Evolutionary conservation across 2,888 invertebrate genomes (phyloP).

Genomic region (Dioctria rufipes): DNA sequence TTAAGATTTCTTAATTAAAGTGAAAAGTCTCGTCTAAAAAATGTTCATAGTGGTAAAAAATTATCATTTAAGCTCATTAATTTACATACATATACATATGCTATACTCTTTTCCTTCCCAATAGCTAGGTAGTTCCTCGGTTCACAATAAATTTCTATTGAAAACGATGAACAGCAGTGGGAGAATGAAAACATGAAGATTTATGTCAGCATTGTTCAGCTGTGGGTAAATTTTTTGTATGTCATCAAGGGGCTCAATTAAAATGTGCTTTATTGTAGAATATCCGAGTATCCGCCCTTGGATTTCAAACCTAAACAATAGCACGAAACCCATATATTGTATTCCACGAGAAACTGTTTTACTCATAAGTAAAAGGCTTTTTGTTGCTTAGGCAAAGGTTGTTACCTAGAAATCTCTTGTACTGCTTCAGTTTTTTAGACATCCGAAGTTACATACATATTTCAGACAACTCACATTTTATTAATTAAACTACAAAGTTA

Average conservation of each 20-base stretch:
- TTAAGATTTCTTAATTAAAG: no score
- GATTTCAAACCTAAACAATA: background rate
- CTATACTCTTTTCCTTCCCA: no score
- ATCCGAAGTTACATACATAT: background rate
- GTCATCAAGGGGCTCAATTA: background rate
- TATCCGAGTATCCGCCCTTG: background rate
- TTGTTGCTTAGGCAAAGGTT: background rate
- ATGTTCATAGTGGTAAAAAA: no score
- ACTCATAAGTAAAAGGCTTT: background rate
- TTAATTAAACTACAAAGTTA: slow-evolving; percentile 13
- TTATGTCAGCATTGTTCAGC: background rate
- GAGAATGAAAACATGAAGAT: background rate
- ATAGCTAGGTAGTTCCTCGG: no score
- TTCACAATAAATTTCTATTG: background rate
- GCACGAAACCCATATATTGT: background rate
- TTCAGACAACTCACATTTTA: slow-evolving; percentile 18
- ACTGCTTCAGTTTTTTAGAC: background rate
- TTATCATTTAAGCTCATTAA: no score
- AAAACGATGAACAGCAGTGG: background rate
- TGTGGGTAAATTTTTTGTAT: background rate
- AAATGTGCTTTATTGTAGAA: background rate
- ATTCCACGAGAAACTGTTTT: background rate
- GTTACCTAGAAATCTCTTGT: background rate
- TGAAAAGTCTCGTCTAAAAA: no score
- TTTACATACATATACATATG: no score